Conservation (phyloP, 2,113 vertebrate species). For the Conger conger region DNA sequence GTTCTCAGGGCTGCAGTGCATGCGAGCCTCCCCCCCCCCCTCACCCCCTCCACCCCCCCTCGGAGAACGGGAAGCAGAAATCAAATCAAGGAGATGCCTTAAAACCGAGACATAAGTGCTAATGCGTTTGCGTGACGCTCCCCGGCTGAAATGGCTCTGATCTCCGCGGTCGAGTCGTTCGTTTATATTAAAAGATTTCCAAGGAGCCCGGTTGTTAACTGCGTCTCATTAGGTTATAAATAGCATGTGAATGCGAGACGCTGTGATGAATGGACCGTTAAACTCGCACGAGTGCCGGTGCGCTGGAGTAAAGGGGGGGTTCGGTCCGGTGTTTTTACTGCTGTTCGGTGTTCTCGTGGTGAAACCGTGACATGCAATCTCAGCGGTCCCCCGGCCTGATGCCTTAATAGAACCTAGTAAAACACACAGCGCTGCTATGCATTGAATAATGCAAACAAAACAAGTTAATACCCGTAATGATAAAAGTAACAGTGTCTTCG, state of each 20-base stretch:
- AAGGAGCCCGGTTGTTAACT: not conserved
- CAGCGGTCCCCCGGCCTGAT: not conserved
- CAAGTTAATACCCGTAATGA: no score
- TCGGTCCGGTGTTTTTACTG: not conserved
- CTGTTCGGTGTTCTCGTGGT: conserved; percentile 11
- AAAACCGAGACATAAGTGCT: not conserved
- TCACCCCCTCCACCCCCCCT: no score
- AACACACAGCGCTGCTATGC: no score
- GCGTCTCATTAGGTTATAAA: conserved; percentile 16
- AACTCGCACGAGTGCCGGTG: not conserved
- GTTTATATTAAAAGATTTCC: not conserved
- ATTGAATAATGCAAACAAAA: no score
- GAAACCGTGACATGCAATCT: not conserved
- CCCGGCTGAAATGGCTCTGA: not conserved
- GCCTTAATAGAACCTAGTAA: not conserved
- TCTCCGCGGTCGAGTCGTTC: not conserved
- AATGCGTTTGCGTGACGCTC: not conserved
- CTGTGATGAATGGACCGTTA: not conserved
- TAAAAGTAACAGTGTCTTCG: no score
- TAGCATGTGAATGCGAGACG: not conserved
- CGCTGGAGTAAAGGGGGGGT: not conserved
- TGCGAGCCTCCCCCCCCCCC: no score
- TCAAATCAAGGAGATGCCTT: not conserved
- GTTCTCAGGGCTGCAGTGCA: no score
- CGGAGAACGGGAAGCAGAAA: no score